Evolutionary conservation across 2,797 vertebrate species (phyloP).

Genomic region (Hozukius guyotensis): DNA sequence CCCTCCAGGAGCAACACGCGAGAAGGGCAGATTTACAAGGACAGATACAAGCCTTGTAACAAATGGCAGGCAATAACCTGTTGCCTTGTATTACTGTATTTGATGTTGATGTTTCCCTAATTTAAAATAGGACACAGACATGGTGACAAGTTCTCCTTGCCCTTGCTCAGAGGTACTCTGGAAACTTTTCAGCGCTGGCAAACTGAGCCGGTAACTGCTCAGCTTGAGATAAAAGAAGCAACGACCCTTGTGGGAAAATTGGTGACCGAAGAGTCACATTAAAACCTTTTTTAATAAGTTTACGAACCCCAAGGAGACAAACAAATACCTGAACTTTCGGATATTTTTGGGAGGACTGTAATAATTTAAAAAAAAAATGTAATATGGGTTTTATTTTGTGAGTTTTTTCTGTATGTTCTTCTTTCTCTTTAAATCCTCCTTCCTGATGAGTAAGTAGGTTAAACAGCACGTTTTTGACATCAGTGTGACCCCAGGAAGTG

Average conservation of each 20-base stretch:
- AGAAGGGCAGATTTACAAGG: constrained; percentile 28
- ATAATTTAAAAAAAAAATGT: not conserved
- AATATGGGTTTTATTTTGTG: not conserved
- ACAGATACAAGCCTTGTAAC: constrained; percentile 27
- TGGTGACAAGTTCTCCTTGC: constrained; percentile 22
- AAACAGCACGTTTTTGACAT: constrained; percentile 50
- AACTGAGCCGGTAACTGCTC: constrained; percentile 23
- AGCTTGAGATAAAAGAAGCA: constrained; percentile 31
- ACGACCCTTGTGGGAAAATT: constrained; percentile 12
- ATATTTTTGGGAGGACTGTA: not conserved
- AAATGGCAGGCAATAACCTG: constrained; percentile 46
- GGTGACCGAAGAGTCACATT: not conserved
- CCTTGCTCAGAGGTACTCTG: constrained; percentile 41
- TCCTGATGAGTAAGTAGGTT: constrained; percentile 56
- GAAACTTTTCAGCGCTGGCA: constrained; percentile 26
- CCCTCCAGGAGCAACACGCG: constrained; percentile 10
- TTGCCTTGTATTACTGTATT: constrained; percentile 33
- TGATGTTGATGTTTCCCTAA: constrained; percentile 41
- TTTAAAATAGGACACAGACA: constrained; percentile 31
- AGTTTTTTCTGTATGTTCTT: not conserved
- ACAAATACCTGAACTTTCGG: not conserved
- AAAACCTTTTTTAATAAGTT: constrained; percentile 9
- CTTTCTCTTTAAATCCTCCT: not conserved
- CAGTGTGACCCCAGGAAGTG: constrained; percentile 66
- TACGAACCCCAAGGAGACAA: not conserved